Evolutionary conservation across 2,888 invertebrate genomes (phyloP).

Genomic region (Podotricha telesiphe): DNA sequence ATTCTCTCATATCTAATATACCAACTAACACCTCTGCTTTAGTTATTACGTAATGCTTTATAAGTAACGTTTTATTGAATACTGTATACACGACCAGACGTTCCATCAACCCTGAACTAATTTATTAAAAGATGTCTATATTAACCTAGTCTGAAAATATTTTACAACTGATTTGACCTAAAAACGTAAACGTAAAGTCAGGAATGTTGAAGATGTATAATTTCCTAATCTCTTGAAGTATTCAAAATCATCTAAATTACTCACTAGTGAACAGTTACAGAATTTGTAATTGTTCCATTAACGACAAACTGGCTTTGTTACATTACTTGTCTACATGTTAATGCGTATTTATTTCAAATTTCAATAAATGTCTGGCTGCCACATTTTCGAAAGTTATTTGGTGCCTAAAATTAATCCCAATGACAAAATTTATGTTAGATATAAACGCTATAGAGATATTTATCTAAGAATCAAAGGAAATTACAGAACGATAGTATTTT

Average conservation of each 20-base stretch:
- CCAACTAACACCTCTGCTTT: slow-evolving; percentile 42
- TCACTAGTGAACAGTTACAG: slow-evolving; percentile 33
- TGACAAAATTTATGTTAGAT: no score
- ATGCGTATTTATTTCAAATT: neutral
- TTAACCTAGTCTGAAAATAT: slow-evolving; percentile 29
- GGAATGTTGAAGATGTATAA: slow-evolving; percentile 36
- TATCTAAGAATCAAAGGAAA: neutral
- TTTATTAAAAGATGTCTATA: slow-evolving; percentile 27
- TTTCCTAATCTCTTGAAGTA: slow-evolving; percentile 43
- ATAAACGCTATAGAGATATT: neutral
- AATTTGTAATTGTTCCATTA: slow-evolving; percentile 16
- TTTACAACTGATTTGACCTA: slow-evolving; percentile 37
- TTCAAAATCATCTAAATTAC: slow-evolving; percentile 42
- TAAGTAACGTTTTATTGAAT: neutral
- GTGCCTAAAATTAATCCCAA: neutral
- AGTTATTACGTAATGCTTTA: neutral
- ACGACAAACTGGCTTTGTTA: neutral
- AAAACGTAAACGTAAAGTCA: slow-evolving; percentile 31
- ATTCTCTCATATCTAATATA: slow-evolving; percentile 54
- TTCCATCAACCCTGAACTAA: slow-evolving; percentile 29
- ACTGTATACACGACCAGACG: slow-evolving; percentile 9
- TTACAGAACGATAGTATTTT: no score
- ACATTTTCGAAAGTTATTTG: neutral
- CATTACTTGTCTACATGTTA: neutral
- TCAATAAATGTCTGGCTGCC: neutral